phyloP scores from a whole-genome alignment of 2,113 vertebrate genomes.

The Theropithecus gelada region DNA sequence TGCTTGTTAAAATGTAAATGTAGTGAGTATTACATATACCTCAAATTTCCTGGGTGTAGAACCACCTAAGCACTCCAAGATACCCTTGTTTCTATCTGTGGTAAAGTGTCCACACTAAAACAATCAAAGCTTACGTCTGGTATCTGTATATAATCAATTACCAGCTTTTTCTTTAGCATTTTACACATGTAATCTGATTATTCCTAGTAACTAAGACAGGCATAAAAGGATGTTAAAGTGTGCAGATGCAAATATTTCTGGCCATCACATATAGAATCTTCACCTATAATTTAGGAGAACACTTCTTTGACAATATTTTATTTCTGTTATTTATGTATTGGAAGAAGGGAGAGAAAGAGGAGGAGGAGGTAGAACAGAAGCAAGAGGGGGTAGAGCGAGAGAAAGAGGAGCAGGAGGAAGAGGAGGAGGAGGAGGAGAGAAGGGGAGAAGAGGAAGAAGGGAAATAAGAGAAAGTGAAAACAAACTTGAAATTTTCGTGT shows the following conservation, averaged over 20 bases:
- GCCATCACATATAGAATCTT: background rate
- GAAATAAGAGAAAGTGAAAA: background rate
- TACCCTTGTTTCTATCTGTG: background rate
- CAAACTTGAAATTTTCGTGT: background rate
- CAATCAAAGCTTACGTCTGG: background rate
- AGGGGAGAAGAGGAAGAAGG: background rate
- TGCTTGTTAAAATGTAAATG: background rate
- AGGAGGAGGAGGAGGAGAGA: too few relatives aligned
- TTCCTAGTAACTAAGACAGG: background rate
- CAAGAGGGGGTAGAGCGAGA: background rate
- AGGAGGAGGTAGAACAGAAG: background rate
- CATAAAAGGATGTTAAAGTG: background rate
- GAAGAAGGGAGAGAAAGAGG: background rate
- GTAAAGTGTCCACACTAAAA: background rate
- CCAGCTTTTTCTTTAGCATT: background rate
- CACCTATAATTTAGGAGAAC: background rate
- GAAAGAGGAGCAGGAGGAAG: background rate
- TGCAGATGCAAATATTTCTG: background rate
- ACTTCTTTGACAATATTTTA: background rate
- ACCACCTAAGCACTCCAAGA: background rate
- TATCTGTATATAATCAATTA: background rate
- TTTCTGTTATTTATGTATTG: conserved; percentile 21
- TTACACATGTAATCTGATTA: background rate
- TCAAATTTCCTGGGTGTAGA: background rate
- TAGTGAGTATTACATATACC: background rate